Evolutionary conservation across 2,113 vertebrate genomes (phyloP).

Genomic region (Sander vitreus): DNA sequence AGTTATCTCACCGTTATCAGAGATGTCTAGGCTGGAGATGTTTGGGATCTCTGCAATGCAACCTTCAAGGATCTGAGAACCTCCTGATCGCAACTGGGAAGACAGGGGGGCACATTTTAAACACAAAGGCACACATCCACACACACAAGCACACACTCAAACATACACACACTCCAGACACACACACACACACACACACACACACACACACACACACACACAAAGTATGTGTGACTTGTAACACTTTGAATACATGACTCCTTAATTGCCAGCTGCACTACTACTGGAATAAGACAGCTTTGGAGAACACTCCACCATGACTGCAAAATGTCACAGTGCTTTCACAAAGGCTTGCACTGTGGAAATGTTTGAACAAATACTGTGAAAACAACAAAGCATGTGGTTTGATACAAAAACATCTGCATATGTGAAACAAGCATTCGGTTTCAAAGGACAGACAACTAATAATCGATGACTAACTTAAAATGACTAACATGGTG

Average conservation of each 20-base stretch:
- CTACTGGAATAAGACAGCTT: not conserved
- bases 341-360: not conserved
- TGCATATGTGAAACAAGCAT: not conserved
- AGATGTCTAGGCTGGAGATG: constrained; percentile 96
- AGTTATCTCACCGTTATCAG: constrained; percentile 92
- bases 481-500: not conserved
- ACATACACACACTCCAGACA: not conserved
- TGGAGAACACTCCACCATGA: not conserved
- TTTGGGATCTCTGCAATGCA: constrained; percentile 98
- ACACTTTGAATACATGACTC: not conserved
- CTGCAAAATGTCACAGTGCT: not conserved
- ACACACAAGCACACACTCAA: not conserved
- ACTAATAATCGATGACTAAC: not conserved
- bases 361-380: not conserved
- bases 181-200: too few species aligned
- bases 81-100: constrained; percentile 92
- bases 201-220: too few species aligned
- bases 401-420: not conserved
- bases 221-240: not conserved
- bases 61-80: constrained; percentile 96
- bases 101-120: constrained; percentile 26
- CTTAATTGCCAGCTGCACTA: not conserved
- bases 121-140: not conserved
- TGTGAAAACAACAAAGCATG: not conserved
- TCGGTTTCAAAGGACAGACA: not conserved